Base-by-base conservation (phyloP, 1,140 invertebrate genomes). In the Frieseomelitta varia region DNA sequence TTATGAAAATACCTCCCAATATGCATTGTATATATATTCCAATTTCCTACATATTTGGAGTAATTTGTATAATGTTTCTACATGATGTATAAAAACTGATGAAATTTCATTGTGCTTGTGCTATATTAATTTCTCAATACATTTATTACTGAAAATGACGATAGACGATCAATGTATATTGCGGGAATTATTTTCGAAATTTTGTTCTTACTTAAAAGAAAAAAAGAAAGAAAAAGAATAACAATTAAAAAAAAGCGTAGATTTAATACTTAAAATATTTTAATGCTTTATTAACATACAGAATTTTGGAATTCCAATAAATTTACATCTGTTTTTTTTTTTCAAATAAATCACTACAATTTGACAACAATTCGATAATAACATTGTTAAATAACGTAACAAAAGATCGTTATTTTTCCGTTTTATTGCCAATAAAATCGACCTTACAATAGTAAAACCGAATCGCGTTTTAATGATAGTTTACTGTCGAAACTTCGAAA, bases 251-350 rank as follows among this genome's bases (percentile, higher is more conserved):
- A n/a, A 65, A 27, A 74, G 34, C 34, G 34, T 30, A 51, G 21
- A 78, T 65, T 67, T 34, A 78, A 78, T 67, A 78, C 17, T 78
- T 78, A 53, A 67, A 71, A 67, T 53, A 27, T 11, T 51, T 53
- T 67, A 78, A 27, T 27, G 12, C 11, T 73, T 58, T 73, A 81
- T 61, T 47, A 61, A 61, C 24, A 63, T 47, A 73, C 17, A 76
- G 21, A 81, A 71, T 81, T 73, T 69, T 51, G 0, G 4, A 51
- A 24, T 19, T 19, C 4, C 30, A 14, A 11, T 30, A 63, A 51
- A 63, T 81, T n/a, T 63, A 58, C 39, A 63, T 47, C 2, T 14
- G 14, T 39, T 53, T 17, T 53, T 72, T 19, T 51, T 24, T 34
- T 17, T 51, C 27, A n/a, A 30, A 47, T 30, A 17, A 72, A 39